Percentiles rank a stretch among this genome's conserved stretches.
Evolutionary conservation across 2,888 invertebrate species (phyloP).

Genomic region (Chloromyia formosa): DNA sequence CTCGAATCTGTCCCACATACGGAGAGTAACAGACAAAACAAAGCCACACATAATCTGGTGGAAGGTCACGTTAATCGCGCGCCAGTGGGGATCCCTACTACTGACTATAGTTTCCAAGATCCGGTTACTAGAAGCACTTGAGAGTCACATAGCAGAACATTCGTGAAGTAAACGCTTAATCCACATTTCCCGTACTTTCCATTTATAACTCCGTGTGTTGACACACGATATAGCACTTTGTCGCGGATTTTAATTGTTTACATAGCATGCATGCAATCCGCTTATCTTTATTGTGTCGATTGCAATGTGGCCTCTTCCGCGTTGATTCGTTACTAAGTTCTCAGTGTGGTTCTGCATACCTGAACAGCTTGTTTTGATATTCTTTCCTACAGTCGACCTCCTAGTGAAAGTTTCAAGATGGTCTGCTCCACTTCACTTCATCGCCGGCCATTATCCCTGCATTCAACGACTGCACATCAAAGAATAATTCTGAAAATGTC

Average conservation of each 20-base stretch:
- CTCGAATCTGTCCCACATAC: slow-evolving; percentile 3
- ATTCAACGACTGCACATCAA: no score
- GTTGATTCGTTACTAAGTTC: no score
- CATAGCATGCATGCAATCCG: background rate
- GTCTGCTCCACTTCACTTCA: no score
- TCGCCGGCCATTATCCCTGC: no score
- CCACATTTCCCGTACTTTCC: background rate
- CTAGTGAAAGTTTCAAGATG: no score
- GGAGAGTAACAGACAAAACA: slow-evolving; percentile 14
- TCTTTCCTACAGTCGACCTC: no score
- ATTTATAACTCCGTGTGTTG: background rate
- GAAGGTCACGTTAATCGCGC: slow-evolving; percentile 20
- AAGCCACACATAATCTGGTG: slow-evolving; percentile 6
- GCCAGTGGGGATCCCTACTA: background rate
- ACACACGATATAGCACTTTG: background rate
- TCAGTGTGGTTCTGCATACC: no score
- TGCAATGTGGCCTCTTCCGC: no score
- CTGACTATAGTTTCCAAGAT: background rate
- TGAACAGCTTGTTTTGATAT: no score
- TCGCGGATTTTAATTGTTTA: background rate
- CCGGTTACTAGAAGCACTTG: background rate
- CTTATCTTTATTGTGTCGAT: background rate
- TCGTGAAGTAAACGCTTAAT: background rate
- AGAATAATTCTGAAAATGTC: no score
- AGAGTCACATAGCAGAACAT: background rate